Percentiles rank a stretch among this genome's conserved stretches.
Conservation (phyloP, 2,888 invertebrate genomes). For the Pinctada fucata region DNA sequence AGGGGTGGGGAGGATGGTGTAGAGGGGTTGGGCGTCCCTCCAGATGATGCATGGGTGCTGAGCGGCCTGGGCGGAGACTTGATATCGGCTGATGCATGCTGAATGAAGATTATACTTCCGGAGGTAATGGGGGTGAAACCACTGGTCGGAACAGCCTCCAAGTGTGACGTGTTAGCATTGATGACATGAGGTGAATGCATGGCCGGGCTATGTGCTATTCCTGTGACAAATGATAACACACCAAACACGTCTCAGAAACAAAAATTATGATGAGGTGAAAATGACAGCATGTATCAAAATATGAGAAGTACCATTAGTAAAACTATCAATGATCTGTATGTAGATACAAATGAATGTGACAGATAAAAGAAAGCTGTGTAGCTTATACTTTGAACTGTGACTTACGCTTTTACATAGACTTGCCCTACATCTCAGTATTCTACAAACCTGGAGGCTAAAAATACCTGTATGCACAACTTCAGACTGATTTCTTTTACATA, state of each 20-base stretch:
- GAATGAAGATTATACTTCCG: conserved; percentile 39
- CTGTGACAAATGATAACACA: conserved; percentile 39
- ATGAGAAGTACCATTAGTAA: no score
- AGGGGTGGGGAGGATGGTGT: conserved; percentile 51
- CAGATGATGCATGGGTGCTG: conserved; percentile 66
- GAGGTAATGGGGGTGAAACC: conserved; percentile 60
- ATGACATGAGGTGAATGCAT: conserved; percentile 76
- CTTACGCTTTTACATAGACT: no score
- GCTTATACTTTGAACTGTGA: no score
- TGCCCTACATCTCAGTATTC: no score
- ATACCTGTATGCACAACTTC: no score
- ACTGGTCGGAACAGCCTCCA: conserved; percentile 43
- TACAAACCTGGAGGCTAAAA: no score
- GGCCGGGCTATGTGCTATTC: conserved; percentile 60
- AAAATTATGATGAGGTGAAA: neutral
- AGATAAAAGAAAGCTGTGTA: no score
- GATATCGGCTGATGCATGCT: conserved; percentile 56
- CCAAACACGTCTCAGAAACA: conserved; percentile 28
- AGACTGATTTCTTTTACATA: no score
- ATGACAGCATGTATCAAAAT: conserved; percentile 1
- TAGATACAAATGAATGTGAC: no score
- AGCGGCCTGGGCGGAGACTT: conserved; percentile 73
- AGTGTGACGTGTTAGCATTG: conserved; percentile 66
- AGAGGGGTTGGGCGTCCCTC: conserved; percentile 49
- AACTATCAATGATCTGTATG: no score